These are phyloP conservation scores for Diphyllodes magnificus DNA, from an alignment of 2,113 vertebrate genomes.

Conservation along the genomic window DNA sequence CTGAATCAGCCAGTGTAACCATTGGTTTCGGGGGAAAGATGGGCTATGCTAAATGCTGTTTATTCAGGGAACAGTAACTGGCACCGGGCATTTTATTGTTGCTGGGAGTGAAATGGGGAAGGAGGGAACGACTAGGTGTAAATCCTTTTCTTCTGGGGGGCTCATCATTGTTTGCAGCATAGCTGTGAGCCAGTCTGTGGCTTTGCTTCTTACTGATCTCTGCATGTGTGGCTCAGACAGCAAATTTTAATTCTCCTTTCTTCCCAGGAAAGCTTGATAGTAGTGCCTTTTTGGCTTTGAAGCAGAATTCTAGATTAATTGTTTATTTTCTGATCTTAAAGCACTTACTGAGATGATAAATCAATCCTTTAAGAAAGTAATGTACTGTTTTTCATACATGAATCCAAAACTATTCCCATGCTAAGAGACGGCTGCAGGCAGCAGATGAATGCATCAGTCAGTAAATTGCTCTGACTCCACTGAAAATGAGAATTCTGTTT, in stretches of 20 bases:
- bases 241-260: background rate
- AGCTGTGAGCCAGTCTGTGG: background rate
- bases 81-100: background rate
- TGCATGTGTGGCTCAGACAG: background rate
- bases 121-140: background rate
- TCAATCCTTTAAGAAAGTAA: background rate
- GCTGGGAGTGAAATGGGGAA: background rate
- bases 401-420: background rate
- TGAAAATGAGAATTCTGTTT: background rate
- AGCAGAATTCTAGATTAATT: background rate
- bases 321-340: background rate
- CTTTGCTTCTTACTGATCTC: background rate
- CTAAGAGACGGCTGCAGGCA: background rate
- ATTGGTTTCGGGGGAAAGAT: background rate
- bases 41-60: background rate
- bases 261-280: background rate
- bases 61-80: background rate
- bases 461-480: background rate
- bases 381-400: background rate
- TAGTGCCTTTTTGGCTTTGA: background rate
- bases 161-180: background rate
- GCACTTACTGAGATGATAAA: background rate
- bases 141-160: background rate
- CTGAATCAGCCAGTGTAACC: conserved; percentile 11
- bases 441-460: background rate